These are phyloP conservation scores for Fulica atra DNA, from an alignment of 2,113 vertebrate genomes.

Conservation along the genomic window DNA sequence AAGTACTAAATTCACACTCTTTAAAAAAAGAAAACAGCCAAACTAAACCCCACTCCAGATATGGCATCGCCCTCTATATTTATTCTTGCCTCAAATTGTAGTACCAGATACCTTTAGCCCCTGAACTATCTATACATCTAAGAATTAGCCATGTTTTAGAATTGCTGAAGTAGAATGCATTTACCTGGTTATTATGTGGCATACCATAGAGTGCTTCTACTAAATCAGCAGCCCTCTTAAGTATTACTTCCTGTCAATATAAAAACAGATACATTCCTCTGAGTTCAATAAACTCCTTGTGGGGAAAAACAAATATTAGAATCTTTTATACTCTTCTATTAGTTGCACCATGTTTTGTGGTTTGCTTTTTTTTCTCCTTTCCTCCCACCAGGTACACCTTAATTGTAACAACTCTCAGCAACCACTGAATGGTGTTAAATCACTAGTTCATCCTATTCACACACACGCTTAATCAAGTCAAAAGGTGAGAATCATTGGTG, in stretches of 20 bases:
- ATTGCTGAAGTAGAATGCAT: constrained; percentile 13
- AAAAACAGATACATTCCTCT: constrained; percentile 58
- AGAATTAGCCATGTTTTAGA: neutral
- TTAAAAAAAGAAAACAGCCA: neutral
- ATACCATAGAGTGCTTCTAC: constrained; percentile 94
- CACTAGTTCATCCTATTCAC: constrained; percentile 68
- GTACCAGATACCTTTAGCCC: neutral
- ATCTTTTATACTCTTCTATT: neutral
- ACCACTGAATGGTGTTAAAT: constrained; percentile 63
- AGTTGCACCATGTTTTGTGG: neutral
- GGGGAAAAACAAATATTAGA: constrained; percentile 12
- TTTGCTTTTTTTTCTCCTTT: neutral
- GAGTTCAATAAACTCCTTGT: constrained; percentile 41
- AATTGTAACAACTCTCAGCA: constrained; percentile 45
- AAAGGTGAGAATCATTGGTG: constrained; percentile 75
- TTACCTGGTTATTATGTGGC: constrained; percentile 96
- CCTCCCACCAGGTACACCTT: constrained; percentile 1
- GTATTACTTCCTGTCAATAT: constrained; percentile 89
- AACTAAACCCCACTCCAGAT: neutral
- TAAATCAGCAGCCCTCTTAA: constrained; percentile 93
- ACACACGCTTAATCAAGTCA: constrained; percentile 74
- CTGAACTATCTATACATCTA: neutral
- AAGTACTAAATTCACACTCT: constrained; percentile 10
- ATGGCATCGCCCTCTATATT: neutral
- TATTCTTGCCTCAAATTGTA: neutral